Conservation (phyloP, 2,797 vertebrate genomes). For the Sebastes vulpes region DNA sequence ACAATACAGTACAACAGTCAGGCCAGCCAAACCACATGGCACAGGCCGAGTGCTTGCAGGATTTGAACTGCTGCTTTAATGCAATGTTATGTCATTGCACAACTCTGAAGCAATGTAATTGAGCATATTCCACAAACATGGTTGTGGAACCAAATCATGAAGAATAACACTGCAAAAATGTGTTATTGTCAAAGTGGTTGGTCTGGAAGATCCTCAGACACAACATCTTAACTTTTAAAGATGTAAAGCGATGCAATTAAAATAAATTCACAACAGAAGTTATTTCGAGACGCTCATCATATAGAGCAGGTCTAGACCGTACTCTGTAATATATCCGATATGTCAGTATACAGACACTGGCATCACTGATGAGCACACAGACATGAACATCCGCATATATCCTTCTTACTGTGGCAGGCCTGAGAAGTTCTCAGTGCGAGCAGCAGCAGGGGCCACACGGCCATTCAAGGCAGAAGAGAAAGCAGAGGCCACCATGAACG, state of each 20-base stretch:
- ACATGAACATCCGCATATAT: neutral
- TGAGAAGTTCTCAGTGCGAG: neutral
- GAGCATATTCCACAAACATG: neutral
- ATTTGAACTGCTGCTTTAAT: constrained; percentile 27
- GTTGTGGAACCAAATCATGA: neutral
- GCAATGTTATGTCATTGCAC: constrained; percentile 25
- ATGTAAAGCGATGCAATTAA: neutral
- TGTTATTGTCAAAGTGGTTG: neutral
- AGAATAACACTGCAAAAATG: neutral
- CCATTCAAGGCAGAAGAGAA: constrained; percentile 22
- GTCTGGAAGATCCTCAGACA: neutral
- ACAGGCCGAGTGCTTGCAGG: constrained; percentile 7
- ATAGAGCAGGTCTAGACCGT: too few relatives aligned
- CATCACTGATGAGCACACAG: neutral
- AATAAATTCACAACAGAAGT: too few relatives aligned
- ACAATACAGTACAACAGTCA: constrained; percentile 49
- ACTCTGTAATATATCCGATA: too few relatives aligned
- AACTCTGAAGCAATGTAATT: neutral
- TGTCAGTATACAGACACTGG: neutral
- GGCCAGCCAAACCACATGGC: constrained; percentile 30
- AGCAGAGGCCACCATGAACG: constrained; percentile 26
- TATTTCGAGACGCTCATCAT: too few relatives aligned
- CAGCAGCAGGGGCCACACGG: neutral
- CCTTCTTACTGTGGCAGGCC: neutral
- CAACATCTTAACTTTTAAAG: neutral